phyloP scores from a whole-genome alignment of 2,113 vertebrate species.

The Trichechus manatus region DNA sequence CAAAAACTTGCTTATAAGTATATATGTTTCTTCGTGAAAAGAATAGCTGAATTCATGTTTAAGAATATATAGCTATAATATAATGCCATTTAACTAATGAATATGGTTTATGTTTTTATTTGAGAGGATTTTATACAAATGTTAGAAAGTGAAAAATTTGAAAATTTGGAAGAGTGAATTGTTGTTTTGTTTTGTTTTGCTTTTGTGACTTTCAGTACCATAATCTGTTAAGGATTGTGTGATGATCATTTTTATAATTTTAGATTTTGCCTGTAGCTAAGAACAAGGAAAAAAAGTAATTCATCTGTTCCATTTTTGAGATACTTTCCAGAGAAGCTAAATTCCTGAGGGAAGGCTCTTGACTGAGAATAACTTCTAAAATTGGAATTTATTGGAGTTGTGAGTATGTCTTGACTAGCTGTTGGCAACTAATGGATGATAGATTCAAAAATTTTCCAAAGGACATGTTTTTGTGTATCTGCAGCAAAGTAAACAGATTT shows the following conservation, averaged over 20 bases:
- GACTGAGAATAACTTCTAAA: slow-evolving; percentile 61
- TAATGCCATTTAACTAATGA: background rate
- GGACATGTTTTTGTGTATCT: background rate
- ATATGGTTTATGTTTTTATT: background rate
- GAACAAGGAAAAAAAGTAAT: slow-evolving; percentile 38
- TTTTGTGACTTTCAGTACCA: slow-evolving; percentile 34
- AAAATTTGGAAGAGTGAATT: slow-evolving; percentile 7
- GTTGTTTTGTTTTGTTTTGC: slow-evolving; percentile 37
- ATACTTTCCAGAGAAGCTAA: slow-evolving; percentile 37
- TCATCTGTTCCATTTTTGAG: slow-evolving; percentile 53
- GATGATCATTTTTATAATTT: slow-evolving; percentile 53
- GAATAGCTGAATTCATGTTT: background rate
- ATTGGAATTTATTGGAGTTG: background rate
- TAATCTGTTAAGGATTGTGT: slow-evolving; percentile 33
- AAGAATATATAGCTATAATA: background rate
- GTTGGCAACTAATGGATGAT: slow-evolving; percentile 40
- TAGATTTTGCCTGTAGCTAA: slow-evolving; percentile 65
- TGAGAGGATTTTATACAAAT: slow-evolving; percentile 24
- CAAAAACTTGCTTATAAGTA: background rate
- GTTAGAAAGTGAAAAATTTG: slow-evolving; percentile 29
- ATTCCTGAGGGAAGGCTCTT: background rate
- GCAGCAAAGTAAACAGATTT: slow-evolving; percentile 57
- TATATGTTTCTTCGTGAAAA: background rate
- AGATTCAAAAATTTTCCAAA: slow-evolving; percentile 31
- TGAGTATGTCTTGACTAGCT: slow-evolving; percentile 47